Evolutionary conservation across 2,888 invertebrate genomes (phyloP), one percentile per base, ranked within the genome.

Genomic region (Campoletis raptor): DNA sequence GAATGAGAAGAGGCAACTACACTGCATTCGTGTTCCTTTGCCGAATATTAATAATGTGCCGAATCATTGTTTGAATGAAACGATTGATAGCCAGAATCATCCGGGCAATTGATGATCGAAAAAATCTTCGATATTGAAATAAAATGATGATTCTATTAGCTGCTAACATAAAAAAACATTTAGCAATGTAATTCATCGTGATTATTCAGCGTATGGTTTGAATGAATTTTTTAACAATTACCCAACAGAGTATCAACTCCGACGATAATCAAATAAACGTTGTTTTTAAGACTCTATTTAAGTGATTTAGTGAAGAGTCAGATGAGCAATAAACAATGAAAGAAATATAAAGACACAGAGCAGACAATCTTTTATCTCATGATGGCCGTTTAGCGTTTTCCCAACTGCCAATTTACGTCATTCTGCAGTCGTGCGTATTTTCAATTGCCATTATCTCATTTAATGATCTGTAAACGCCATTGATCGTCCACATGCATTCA

Each of bases 391-490:
- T 30, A 61, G 12, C 30, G 30, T 48, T 70, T 48, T 21, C 48
- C 40, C 37, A 40, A 36, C 12, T 37, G 42, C 61, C 61, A 61
- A 61, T 61, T 61, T 30, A 15, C 30, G 61, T 61, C 30, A 67
- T 15, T 30, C 67, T 57, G 57, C 30, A 9, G 72, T 76, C 81
- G 77, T 85, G 57, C 69, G 61, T 78, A 74, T 74, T 72, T 79
- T 79, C 69, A 85, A 82, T 83, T 76, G 85, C 82, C 85, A 80
- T 85, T 85, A 83, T 85, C 76, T 85, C 85, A 85, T 82, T 79
- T 74, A 85, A 82, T 74, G 82, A 70, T 64, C 85, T 52, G 78
- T 82, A 82, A 85, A 82, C 78, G 61, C 40, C n/a, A 52, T 83
- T n/a, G 40, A 21, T 72, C 21, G 66, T 83, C 57, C 61, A 67